phyloP scores from a whole-genome alignment of 2,797 vertebrate genomes.

The Cynopterus sphinx region DNA sequence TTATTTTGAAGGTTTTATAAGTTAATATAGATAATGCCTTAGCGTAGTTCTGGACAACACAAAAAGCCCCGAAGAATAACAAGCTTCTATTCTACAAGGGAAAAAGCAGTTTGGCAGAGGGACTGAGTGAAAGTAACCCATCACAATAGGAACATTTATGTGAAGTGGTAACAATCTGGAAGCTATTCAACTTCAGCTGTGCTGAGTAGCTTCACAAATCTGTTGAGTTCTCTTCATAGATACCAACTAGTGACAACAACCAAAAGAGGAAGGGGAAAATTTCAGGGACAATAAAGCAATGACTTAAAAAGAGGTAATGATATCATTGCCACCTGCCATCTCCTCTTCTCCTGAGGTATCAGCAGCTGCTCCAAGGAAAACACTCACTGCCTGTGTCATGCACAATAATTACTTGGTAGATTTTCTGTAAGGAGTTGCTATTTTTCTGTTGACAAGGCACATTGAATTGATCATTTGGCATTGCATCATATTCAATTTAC shows the following conservation, averaged over 20 bases:
- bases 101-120: background rate
- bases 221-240: slow-evolving; percentile 33
- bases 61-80: background rate
- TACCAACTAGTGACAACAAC: background rate
- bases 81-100: background rate
- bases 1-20: background rate
- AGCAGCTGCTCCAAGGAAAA: slow-evolving; percentile 29
- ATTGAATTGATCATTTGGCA: slow-evolving; percentile 60
- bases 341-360: background rate
- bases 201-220: background rate
- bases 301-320: slow-evolving; percentile 15
- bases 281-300: slow-evolving; percentile 3
- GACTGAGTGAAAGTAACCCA: background rate
- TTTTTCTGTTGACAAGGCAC: slow-evolving; percentile 71
- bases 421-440: slow-evolving; percentile 59
- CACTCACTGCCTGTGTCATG: slow-evolving; percentile 16
- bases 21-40: background rate
- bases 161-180: background rate
- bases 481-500: slow-evolving; percentile 69
- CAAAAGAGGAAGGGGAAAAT: background rate
- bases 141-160: background rate
- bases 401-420: slow-evolving; percentile 27
- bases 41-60: background rate
- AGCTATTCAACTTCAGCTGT: slow-evolving; percentile 1
- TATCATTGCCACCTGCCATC: slow-evolving; percentile 26